phyloP scores from a whole-genome alignment of 2,797 vertebrate genomes.

The Tympanoctomys barrerae region DNA sequence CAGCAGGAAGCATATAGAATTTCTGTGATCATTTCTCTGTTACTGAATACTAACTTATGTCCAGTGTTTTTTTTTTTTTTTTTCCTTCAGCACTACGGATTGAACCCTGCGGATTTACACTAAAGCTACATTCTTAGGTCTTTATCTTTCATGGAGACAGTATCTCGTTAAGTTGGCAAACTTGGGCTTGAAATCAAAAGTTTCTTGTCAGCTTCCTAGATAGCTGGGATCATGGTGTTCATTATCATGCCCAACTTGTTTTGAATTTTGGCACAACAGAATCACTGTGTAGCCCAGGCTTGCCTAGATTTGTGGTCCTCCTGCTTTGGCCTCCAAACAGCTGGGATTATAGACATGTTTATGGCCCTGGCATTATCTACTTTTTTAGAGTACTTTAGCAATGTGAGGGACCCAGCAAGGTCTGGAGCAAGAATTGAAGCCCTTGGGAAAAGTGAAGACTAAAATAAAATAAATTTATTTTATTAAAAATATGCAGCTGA shows the following conservation, averaged over 20 bases:
- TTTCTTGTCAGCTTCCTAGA: background rate
- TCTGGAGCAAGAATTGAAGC: too few relatives aligned
- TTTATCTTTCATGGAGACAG: background rate
- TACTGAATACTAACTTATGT: background rate
- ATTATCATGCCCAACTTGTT: background rate
- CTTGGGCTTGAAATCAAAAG: background rate
- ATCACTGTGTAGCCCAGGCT: background rate
- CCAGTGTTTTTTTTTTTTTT: background rate
- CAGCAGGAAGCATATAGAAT: background rate
- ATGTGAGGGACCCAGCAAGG: too few relatives aligned
- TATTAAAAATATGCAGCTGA: background rate
- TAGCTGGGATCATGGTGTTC: background rate
- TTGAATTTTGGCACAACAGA: background rate
- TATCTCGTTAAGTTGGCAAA: background rate
- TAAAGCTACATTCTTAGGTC: background rate
- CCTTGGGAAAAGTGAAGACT: too few relatives aligned
- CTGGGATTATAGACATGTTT: background rate
- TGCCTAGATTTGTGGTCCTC: background rate
- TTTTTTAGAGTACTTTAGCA: background rate
- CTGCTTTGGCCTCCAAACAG: background rate
- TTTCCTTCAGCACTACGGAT: background rate
- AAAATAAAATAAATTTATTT: too few relatives aligned
- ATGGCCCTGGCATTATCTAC: background rate
- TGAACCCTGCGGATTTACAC: background rate
- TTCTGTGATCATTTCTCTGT: conserved; percentile 39